Evolutionary conservation across 2,113 vertebrate species (phyloP).

Genomic region (Clarias magur): DNA sequence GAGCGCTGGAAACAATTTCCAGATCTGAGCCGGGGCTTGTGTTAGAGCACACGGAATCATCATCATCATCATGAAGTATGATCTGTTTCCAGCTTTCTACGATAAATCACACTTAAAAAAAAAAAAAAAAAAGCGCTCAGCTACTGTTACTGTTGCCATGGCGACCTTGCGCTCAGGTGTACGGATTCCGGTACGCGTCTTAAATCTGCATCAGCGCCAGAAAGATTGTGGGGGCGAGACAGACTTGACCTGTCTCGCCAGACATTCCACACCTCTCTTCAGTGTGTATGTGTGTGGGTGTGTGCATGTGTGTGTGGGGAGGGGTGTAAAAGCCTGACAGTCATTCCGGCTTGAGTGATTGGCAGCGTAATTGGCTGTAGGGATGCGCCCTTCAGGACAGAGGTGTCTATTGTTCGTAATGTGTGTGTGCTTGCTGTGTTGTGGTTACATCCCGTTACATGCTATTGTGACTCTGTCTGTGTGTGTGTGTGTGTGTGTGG

Average conservation of each 20-base stretch:
- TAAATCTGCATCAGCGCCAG: not conserved
- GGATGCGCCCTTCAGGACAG: constrained; percentile 3
- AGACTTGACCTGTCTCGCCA: constrained; percentile 6
- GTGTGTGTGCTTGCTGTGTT: constrained; percentile 10
- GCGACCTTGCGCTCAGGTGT: not conserved
- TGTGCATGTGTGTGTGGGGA: not conserved
- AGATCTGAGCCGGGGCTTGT: not conserved
- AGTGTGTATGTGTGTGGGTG: not conserved
- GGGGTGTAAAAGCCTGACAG: not conserved
- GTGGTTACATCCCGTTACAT: not conserved
- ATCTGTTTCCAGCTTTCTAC: not conserved
- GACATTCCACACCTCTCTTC: not conserved
- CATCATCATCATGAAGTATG: too few species aligned
- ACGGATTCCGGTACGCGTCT: not conserved
- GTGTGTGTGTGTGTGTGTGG: not conserved
- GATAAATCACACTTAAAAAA: not conserved
- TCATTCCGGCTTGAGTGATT: not conserved
- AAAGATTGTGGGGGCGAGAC: not conserved
- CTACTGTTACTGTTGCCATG: not conserved
- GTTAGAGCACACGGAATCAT: not conserved
- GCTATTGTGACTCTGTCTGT: not conserved
- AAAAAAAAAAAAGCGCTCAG: not conserved
- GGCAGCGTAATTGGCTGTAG: not conserved
- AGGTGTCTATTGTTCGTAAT: constrained; percentile 29
- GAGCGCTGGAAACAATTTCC: not conserved